phyloP scores from a whole-genome alignment of 2,797 vertebrate genomes.

The Phyllotis vaccarum region DNA sequence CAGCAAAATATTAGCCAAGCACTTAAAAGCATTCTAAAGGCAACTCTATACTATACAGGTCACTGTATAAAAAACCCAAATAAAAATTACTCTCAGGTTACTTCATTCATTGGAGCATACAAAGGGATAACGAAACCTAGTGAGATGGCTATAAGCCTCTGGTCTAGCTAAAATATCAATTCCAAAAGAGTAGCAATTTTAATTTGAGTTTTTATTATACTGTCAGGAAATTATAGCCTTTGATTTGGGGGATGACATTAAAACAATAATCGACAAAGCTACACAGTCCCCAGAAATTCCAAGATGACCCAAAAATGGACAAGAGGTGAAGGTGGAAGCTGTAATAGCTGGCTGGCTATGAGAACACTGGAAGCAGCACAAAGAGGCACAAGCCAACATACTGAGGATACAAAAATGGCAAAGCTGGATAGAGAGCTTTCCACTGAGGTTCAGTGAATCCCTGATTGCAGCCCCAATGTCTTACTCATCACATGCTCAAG shows the following conservation, averaged over 20 bases:
- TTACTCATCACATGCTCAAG: background rate
- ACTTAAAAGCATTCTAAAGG: background rate
- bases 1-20: constrained; percentile 47
- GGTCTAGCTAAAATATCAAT: constrained; percentile 64
- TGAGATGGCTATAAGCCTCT: constrained; percentile 57
- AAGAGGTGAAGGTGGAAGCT: background rate
- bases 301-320: background rate
- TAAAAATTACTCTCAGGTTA: constrained; percentile 60
- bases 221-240: background rate
- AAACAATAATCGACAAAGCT: constrained; percentile 27
- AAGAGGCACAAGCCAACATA: background rate
- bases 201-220: background rate
- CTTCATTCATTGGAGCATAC: constrained; percentile 43
- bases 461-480: background rate
- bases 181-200: constrained; percentile 57
- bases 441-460: background rate
- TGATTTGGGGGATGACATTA: background rate
- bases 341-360: background rate
- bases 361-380: background rate
- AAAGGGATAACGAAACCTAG: constrained; percentile 57
- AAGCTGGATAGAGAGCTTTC: background rate
- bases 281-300: background rate
- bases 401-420: background rate
- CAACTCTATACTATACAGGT: constrained; percentile 18
- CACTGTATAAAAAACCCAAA: constrained; percentile 70